Evolutionary conservation across 2,888 invertebrate genomes (phyloP), one percentile per base, ranked within the genome.

Genomic region (Carabus problematicus): DNA sequence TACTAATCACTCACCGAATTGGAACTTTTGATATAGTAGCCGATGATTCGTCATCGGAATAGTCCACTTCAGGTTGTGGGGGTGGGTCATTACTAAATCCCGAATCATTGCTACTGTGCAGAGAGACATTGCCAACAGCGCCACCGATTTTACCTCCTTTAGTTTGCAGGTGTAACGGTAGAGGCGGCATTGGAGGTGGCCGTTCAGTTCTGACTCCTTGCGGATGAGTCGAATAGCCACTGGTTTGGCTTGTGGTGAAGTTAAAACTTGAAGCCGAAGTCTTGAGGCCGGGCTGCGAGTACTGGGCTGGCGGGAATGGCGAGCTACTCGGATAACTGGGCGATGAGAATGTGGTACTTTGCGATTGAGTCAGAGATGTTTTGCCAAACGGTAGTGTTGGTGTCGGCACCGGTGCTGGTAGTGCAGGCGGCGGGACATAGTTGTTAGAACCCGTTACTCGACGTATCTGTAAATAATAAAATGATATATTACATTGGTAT

Each of bases 71-170:
- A 18, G 95, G 95, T 77, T 93, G 93, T 3, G 94, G 94, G 40
- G 88, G 88, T 8, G 91, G 90, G 79, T 95, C 95, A 79, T 95
- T 94, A 77, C 94, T 93, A 81, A 95, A 95, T 12, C 95, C 95
- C 75, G 94, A 94, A 82, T 95, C 95, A 81, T 95, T 95, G 79
- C 94, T 94, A 82, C 94, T 94, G 81, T 95, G 94, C 74, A 95
- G 86, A 47, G 93, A 94, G 1, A 89, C 88, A 78, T 90, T 91
- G 70, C 90, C 90, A 55, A 89, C 89, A 19, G 82, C 81, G 70
- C 80, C 81, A 75, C 79, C 81, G 64, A 78, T 81, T 75, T 78
- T 81, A 47, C 78, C 78, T 12, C 74, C 75, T 70, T 72, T 79
- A 49, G 74, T 73, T 70, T 78, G 79, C 47, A 79, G 62, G 73